Base-by-base conservation (phyloP, 1,140 invertebrate genomes). In the Pseudomyrmex sp. region DNA sequence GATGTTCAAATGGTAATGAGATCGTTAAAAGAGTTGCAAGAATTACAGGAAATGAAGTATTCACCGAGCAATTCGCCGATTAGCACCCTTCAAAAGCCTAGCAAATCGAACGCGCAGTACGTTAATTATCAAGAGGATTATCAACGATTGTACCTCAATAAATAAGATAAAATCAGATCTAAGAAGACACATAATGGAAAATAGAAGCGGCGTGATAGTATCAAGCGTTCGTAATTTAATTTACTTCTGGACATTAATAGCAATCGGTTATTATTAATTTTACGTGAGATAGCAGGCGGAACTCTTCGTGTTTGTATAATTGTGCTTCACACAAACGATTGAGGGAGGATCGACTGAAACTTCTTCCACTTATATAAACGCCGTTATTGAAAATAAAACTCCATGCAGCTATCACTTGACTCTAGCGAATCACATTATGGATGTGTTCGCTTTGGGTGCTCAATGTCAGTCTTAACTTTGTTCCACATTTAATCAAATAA, bases 1-100 rank as follows among this genome's bases (percentile, higher is more conserved):
- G 91, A 93, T 46, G 92, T 93, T 15, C 91, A 94, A 54, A 92
- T 91, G 91, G 92, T 93, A n/a, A 93, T 94, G 92, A 90, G 92
- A 12, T 93, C 92, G 0, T 76, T 92, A 12, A 92, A 92, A 62
- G 91, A 92, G 52, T 80, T 94, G 8, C 92, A 93, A 44, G 92
- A 94, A 48, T 79, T 94, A 13, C 92, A 93, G 82, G 89, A 90
- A 56, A 92, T 91, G 85, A 91, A 92, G 9, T 92, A 87, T 63
- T 94, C 93, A 1, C 92, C 93, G 1, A 92, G 86, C 82, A 90
- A 92, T 76, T 93, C 92, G 9, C 93, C 93, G 2, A 87, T 92
- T 74, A 35, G 72, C 83, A 77, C 62, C 56, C 87, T 87, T 44
- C 88, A 93, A 52, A 92, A 92, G 48, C 68, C 88, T 48, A 88